These are phyloP conservation scores for Zosterops hypoxanthus DNA, from an alignment of 2,113 vertebrate species.

Conservation along the genomic window DNA sequence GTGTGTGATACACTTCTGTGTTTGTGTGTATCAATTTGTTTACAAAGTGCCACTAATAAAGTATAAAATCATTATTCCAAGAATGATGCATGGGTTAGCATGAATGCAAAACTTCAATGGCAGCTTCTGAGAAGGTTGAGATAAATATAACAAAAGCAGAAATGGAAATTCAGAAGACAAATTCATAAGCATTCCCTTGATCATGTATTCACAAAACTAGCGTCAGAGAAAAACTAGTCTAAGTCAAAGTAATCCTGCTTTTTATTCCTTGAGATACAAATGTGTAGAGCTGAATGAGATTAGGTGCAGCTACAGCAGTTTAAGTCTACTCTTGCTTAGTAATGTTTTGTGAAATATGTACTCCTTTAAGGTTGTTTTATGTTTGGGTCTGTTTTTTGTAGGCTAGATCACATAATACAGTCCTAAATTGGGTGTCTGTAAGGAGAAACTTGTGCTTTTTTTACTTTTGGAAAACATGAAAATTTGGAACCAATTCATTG, in stretches of 20 bases:
- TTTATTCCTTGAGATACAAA: background rate
- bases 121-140: background rate
- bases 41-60: background rate
- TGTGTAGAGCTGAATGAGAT: background rate
- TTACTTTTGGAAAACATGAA: background rate
- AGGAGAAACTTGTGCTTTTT: background rate
- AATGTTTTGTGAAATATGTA: background rate
- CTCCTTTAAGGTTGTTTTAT: background rate
- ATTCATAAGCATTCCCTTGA: background rate
- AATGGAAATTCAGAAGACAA: background rate
- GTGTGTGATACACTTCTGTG: background rate
- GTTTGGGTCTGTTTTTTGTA: background rate
- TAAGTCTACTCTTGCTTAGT: background rate
- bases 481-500: background rate
- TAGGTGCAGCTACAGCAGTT: background rate
- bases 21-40: background rate
- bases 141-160: background rate
- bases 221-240: background rate
- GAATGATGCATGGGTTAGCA: background rate
- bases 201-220: background rate
- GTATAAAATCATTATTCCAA: background rate
- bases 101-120: background rate
- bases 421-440: background rate
- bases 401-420: background rate
- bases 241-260: background rate